Evolutionary conservation across 2,797 vertebrate species (phyloP).

Genomic region (Gephyroberyx darwinii): DNA sequence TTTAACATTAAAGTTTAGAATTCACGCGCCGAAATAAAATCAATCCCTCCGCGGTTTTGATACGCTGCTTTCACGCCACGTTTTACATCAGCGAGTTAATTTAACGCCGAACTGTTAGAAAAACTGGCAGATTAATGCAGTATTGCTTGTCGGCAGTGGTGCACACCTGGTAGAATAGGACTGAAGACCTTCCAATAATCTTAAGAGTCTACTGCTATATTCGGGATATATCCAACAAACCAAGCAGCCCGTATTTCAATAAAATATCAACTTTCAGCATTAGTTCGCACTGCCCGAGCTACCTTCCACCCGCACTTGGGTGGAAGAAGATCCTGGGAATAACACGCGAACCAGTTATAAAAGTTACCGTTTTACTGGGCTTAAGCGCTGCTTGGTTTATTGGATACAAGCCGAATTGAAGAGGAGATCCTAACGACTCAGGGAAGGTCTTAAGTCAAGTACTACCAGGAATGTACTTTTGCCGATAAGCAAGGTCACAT

Average conservation of each 20-base stretch:
- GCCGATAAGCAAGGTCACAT: too few relatives aligned
- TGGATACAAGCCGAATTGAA: not conserved
- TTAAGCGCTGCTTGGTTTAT: not conserved
- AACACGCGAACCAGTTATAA: not conserved
- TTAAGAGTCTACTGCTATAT: not conserved
- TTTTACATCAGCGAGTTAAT: conserved; percentile 31
- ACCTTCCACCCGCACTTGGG: too few relatives aligned
- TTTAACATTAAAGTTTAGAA: not conserved
- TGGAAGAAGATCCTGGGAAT: too few relatives aligned
- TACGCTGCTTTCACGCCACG: conserved; percentile 9
- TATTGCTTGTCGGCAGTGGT: not conserved
- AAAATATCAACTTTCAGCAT: not conserved
- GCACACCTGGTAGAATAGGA: conserved; percentile 2
- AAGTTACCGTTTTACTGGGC: conserved; percentile 29
- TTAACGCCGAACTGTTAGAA: not conserved
- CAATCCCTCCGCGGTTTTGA: not conserved
- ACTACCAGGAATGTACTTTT: too few relatives aligned
- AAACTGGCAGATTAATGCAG: too few relatives aligned
- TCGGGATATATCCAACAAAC: not conserved
- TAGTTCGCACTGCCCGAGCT: not conserved
- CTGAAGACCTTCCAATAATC: not conserved
- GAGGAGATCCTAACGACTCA: not conserved
- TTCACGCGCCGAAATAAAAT: not conserved
- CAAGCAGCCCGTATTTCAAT: not conserved
- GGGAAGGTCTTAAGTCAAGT: not conserved